phyloP scores from a whole-genome alignment of 2,888 invertebrate species.

The Limulus polyphemus region DNA sequence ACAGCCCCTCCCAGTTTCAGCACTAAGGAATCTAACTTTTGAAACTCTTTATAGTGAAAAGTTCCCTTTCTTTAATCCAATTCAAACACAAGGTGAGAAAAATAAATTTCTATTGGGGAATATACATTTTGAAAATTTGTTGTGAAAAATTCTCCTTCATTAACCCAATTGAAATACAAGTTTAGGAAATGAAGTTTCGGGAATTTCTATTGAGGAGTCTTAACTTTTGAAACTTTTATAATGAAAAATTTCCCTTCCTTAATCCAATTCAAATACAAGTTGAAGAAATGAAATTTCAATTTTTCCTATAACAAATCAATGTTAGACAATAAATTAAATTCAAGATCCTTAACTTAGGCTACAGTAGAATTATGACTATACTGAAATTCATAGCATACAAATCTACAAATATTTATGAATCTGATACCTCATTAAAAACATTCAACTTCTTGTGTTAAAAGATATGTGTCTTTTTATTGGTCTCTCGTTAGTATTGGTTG shows the following conservation, averaged over 20 bases:
- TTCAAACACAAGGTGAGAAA: conserved; percentile 69
- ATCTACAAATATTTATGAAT: too few relatives aligned
- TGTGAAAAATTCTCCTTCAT: not conserved
- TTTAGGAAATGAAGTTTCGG: too few relatives aligned
- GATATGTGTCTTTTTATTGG: too few relatives aligned
- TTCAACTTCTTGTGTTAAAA: too few relatives aligned
- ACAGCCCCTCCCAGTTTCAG: conserved; percentile 75
- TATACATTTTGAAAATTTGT: conserved; percentile 1
- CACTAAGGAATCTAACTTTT: conserved; percentile 68
- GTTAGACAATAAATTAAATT: too few relatives aligned
- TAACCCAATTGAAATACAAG: not conserved
- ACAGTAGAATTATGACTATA: too few relatives aligned
- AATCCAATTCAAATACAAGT: conserved; percentile 96
- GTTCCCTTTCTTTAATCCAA: conserved; percentile 92
- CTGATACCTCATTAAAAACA: too few relatives aligned
- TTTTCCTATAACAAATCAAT: too few relatives aligned
- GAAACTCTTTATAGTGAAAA: conserved; percentile 72
- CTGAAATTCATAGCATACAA: too few relatives aligned
- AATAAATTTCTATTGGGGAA: too few relatives aligned
- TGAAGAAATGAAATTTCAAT: conserved; percentile 19
- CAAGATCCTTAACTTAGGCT: too few relatives aligned
- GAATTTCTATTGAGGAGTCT: conserved; percentile 69
- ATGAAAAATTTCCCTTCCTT: conserved; percentile 76
- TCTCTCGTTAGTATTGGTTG: too few relatives aligned
- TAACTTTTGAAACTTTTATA: conserved; percentile 69